A percentile compares a stretch with the other conserved stretches of the same genome.
Conservation (phyloP, 2,113 vertebrate genomes). For the Tricholaema leucomelas region DNA sequence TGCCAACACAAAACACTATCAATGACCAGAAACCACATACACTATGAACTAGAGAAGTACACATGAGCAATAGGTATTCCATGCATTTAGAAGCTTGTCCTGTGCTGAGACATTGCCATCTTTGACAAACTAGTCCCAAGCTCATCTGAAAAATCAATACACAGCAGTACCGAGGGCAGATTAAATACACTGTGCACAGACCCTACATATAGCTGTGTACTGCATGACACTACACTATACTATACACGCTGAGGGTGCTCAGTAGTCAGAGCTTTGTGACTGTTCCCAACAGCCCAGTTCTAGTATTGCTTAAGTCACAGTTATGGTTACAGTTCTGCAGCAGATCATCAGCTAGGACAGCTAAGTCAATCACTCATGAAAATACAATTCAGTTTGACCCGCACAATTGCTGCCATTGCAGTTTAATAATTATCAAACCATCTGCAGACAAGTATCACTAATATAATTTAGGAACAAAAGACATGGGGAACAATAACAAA, state of each 20-base stretch:
- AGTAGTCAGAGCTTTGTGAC: not conserved
- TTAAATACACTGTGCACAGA: not conserved
- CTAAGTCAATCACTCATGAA: not conserved
- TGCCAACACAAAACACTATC: not conserved
- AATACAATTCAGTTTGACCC: not conserved
- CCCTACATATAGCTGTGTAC: not conserved
- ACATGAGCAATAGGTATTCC: not conserved
- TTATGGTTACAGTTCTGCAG: not conserved
- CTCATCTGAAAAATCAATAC: not conserved
- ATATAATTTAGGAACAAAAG: not conserved
- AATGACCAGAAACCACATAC: not conserved
- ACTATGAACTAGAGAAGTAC: not conserved
- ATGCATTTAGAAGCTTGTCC: not conserved
- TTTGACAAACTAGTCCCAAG: not conserved
- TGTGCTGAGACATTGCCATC: not conserved
- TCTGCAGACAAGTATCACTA: not conserved
- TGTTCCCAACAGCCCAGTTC: not conserved
- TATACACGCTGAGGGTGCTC: not conserved
- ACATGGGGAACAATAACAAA: not conserved
- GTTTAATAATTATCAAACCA: not conserved
- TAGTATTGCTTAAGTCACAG: not conserved
- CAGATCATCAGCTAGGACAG: not conserved
- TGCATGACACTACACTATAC: not conserved
- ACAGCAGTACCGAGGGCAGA: not conserved
- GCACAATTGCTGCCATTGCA: not conserved